phyloP scores from a whole-genome alignment of 2,797 vertebrate genomes.

The Pantherophis alleghaniensis region DNA sequence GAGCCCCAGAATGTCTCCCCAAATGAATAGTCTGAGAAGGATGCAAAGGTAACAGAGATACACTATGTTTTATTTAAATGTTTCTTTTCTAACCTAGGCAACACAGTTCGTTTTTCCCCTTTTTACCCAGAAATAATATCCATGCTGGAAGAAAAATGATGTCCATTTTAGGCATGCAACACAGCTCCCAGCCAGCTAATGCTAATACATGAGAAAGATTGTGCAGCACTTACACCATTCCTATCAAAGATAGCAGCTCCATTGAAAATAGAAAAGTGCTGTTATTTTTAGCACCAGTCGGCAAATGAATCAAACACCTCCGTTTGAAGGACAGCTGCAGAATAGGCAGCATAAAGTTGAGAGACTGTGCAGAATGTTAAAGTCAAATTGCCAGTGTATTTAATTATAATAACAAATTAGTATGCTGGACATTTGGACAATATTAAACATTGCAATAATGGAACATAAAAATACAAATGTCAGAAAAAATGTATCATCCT shows the following conservation, averaged over 20 bases:
- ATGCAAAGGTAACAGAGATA: neutral
- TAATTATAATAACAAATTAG: neutral
- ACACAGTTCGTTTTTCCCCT: neutral
- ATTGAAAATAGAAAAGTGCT: slow-evolving; percentile 54
- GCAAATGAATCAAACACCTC: neutral
- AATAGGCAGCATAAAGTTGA: neutral
- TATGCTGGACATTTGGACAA: neutral
- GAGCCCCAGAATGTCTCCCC: neutral
- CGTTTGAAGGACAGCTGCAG: neutral
- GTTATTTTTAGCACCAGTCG: slow-evolving; percentile 36
- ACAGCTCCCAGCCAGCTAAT: neutral
- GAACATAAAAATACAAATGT: neutral
- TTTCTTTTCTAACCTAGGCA: neutral
- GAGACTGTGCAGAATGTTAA: neutral
- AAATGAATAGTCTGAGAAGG: neutral
- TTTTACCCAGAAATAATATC: neutral
- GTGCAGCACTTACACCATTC: slow-evolving; percentile 51
- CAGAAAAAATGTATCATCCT: neutral
- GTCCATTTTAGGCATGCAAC: neutral
- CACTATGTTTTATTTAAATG: neutral
- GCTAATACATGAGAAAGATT: neutral
- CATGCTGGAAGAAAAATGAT: neutral
- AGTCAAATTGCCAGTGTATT: neutral
- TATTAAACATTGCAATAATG: neutral
- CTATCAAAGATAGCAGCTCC: slow-evolving; percentile 52